Percentiles rank a stretch among this genome's conserved stretches.
Evolutionary conservation across 2,797 vertebrate genomes (phyloP).

Genomic region (Spinus pinus): DNA sequence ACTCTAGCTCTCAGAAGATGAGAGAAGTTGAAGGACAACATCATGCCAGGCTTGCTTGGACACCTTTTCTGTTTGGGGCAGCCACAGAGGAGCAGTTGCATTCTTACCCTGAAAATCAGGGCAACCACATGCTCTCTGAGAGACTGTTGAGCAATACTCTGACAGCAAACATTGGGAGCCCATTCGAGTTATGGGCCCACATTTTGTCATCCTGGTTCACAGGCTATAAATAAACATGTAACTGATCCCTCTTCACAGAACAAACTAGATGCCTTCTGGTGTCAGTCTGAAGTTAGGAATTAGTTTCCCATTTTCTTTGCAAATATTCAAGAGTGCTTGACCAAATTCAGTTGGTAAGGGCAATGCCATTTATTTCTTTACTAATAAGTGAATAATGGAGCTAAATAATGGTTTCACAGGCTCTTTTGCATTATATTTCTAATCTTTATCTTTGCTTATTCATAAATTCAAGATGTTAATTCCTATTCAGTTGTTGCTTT

Average conservation of each 20-base stretch:
- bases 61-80: not conserved
- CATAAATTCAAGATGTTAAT: not conserved
- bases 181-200: not conserved
- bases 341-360: not conserved
- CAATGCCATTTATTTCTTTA: not conserved
- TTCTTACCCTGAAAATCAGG: not conserved
- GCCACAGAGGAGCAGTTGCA: not conserved
- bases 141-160: not conserved
- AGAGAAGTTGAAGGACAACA: not conserved
- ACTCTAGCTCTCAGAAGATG: not conserved
- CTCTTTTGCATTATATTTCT: not conserved
- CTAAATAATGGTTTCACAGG: not conserved
- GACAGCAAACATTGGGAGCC: not conserved
- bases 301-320: not conserved
- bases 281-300: not conserved
- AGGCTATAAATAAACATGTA: slow-evolving; percentile 43
- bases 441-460: not conserved
- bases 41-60: not conserved
- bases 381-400: not conserved
- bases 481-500: not conserved
- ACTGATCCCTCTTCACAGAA: slow-evolving; percentile 1
- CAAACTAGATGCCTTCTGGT: slow-evolving; percentile 10
- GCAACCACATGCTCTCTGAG: accelerated
- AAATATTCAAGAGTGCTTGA: not conserved
- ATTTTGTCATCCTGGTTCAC: slow-evolving; percentile 28